Percentiles rank a stretch among this genome's conserved stretches.
Evolutionary conservation across 2,113 vertebrate genomes (phyloP).

Genomic region (Pollachius pollachius): DNA sequence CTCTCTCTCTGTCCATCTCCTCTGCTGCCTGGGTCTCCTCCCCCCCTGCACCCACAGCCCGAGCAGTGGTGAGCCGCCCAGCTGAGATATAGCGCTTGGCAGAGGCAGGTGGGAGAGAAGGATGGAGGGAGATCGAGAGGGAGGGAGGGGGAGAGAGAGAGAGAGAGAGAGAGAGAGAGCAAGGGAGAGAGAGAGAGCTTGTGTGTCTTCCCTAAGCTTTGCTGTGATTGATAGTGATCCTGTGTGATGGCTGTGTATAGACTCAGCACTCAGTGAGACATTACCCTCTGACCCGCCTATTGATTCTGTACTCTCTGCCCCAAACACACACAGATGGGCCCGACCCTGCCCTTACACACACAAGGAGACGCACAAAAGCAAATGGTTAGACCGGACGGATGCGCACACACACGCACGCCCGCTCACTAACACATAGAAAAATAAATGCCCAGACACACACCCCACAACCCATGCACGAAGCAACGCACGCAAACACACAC

Average conservation of each 20-base stretch:
- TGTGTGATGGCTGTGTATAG: slow-evolving; percentile 66
- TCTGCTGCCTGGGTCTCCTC: slow-evolving; percentile 12
- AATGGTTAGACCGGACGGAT: too few relatives aligned
- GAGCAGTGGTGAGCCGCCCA: slow-evolving; percentile 49
- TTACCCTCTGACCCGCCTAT: slow-evolving; percentile 70
- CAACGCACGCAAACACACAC: not conserved
- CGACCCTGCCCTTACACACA: slow-evolving; percentile 39
- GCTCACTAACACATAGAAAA: too few relatives aligned
- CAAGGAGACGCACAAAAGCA: too few relatives aligned
- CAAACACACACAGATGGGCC: slow-evolving; percentile 52
- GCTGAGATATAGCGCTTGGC: not conserved
- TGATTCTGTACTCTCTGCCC: slow-evolving; percentile 55
- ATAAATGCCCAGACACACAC: too few relatives aligned
- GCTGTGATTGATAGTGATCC: slow-evolving; percentile 68
- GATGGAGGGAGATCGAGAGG: not conserved
- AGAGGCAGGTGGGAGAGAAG: not conserved
- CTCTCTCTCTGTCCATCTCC: slow-evolving; percentile 28
- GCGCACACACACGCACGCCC: too few relatives aligned
- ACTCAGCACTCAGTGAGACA: slow-evolving; percentile 72
- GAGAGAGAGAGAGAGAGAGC: slow-evolving; percentile 19
- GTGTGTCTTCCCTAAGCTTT: slow-evolving; percentile 54
- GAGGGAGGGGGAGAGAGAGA: slow-evolving; percentile 28
- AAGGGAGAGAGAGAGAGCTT: slow-evolving; percentile 31
- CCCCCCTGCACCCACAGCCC: slow-evolving; percentile 50
- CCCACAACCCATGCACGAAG: too few relatives aligned